Evolutionary conservation across 2,797 vertebrate genomes (phyloP).

Genomic region (Pyrrhura leucotis): DNA sequence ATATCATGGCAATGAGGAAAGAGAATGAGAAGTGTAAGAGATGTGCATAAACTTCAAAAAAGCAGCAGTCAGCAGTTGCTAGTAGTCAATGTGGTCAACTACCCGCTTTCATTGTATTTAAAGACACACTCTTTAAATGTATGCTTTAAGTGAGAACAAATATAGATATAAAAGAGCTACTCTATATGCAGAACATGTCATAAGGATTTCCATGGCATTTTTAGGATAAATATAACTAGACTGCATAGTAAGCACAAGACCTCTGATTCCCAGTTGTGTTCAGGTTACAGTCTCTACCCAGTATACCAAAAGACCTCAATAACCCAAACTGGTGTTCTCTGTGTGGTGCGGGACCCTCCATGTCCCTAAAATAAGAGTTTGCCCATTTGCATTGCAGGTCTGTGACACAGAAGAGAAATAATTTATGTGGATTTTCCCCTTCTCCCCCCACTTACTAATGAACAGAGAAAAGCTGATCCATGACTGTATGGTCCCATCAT

Average conservation of each 20-base stretch:
- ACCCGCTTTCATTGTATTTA: neutral
- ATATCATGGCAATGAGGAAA: neutral
- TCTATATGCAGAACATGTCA: neutral
- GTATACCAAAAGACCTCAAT: neutral
- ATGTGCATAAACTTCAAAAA: neutral
- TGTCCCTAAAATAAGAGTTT: rapidly evolving
- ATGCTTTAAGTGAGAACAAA: neutral
- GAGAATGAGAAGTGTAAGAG: neutral
- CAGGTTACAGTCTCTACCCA: neutral
- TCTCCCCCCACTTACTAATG: neutral
- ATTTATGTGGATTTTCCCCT: neutral
- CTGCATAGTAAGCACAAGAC: neutral
- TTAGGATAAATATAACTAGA: neutral
- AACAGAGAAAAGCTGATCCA: neutral
- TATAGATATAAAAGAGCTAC: neutral
- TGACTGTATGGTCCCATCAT: neutral
- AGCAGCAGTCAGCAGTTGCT: neutral
- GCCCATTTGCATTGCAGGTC: neutral
- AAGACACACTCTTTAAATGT: neutral
- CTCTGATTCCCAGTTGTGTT: neutral
- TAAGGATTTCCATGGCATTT: neutral
- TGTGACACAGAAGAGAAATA: neutral
- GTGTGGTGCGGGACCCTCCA: neutral
- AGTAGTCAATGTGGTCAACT: neutral
- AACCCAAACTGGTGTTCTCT: neutral